These are phyloP conservation scores for Sceloporus undulatus DNA, from an alignment of 2,113 vertebrate species.

Conservation along the genomic window DNA sequence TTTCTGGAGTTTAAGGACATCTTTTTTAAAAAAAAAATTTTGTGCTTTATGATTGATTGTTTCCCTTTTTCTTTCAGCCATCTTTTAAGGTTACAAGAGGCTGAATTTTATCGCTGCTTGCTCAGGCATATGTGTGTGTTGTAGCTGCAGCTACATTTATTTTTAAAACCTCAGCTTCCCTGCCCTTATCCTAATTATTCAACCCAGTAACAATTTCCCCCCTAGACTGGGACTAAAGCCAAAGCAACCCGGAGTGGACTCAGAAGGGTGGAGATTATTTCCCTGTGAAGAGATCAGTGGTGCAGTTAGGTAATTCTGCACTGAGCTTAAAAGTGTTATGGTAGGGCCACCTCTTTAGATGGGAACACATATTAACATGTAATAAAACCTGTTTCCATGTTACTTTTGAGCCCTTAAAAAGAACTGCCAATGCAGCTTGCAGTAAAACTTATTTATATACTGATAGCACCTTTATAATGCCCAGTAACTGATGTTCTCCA, in stretches of 20 bases:
- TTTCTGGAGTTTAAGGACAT: no score
- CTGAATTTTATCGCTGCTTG: no score
- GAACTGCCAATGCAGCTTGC: not conserved
- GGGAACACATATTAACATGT: not conserved
- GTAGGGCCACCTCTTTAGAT: not conserved
- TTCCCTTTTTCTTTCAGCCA: no score
- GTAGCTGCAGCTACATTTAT: not conserved
- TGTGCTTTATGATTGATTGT: no score
- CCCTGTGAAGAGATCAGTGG: not conserved
- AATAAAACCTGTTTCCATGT: not conserved
- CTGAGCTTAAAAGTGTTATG: not conserved
- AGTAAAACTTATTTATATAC: no score
- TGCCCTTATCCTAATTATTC: not conserved
- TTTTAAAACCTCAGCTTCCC: not conserved
- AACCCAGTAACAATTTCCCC: not conserved
- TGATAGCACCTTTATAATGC: no score
- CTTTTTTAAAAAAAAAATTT: no score
- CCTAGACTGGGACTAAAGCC: not conserved
- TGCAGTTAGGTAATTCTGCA: not conserved
- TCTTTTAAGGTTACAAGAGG: no score
- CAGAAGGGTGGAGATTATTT: not conserved
- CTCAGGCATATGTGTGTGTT: not conserved
- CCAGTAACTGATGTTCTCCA: no score
- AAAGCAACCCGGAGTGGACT: not conserved
- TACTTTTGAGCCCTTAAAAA: not conserved